Evolutionary conservation across 2,888 invertebrate species (phyloP).

Genomic region (Scrobipalpa atriplicella): DNA sequence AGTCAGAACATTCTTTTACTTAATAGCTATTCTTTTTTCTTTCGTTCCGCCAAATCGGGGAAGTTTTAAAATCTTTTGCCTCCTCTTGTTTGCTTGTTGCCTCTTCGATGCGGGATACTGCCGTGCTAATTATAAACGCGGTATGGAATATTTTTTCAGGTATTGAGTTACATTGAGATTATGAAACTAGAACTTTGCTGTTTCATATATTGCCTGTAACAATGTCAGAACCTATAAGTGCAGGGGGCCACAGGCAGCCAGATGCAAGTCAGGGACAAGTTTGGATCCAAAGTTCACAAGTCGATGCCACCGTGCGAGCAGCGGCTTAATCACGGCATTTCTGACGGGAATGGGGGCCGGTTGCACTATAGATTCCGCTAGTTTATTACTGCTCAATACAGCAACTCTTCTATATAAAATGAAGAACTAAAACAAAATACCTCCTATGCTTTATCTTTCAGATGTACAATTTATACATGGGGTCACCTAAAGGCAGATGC

Average conservation of each 20-base stretch:
- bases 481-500: neutral
- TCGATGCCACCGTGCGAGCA: slow-evolving; percentile 16
- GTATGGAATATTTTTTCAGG: too few species aligned
- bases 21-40: neutral
- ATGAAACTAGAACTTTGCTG: too few species aligned
- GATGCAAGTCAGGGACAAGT: slow-evolving; percentile 3
- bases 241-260: neutral
- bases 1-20: slow-evolving; percentile 4
- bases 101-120: neutral
- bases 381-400: neutral
- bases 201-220: neutral
- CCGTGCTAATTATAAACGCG: too few species aligned
- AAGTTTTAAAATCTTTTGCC: neutral
- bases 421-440: too few species aligned
- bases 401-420: neutral
- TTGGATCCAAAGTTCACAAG: slow-evolving; percentile 17
- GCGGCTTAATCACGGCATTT: slow-evolving; percentile 13
- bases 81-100: neutral
- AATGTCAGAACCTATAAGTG: neutral
- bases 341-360: slow-evolving; percentile 2
- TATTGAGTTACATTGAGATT: too few species aligned
- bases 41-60: neutral
- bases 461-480: too few species aligned
- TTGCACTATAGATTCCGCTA: neutral
- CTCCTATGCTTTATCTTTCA: too few species aligned